Conservation (phyloP, 2,797 vertebrate genomes). For the Coilia nasus region DNA sequence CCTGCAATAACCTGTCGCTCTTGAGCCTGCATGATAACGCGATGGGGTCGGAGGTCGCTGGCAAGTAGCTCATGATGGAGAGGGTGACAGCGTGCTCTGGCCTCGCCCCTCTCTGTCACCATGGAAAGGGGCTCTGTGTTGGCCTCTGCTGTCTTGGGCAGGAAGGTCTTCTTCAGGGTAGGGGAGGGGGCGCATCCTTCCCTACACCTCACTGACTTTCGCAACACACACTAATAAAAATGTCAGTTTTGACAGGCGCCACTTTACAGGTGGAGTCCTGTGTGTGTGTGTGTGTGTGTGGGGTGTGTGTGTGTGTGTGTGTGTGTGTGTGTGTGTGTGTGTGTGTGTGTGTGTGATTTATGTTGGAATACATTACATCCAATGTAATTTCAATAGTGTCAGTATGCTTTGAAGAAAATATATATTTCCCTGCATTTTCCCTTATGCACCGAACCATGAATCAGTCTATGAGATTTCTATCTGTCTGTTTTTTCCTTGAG, state of each 20-base stretch:
- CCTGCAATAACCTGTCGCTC: constrained; percentile 42
- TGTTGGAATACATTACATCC: not conserved
- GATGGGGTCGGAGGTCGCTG: constrained; percentile 59
- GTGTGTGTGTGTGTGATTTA: constrained; percentile 20
- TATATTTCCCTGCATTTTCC: not conserved
- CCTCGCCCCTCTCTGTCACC: constrained; percentile 38
- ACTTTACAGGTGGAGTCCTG: constrained; percentile 5
- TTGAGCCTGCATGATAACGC: constrained; percentile 49
- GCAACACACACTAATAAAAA: constrained; percentile 42
- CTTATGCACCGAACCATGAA: too few species aligned
- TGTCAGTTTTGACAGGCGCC: constrained; percentile 36
- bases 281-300: constrained; percentile 1
- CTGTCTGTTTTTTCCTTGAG: too few species aligned
- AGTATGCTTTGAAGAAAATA: not conserved
- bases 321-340: constrained; percentile 4
- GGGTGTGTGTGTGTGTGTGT: too few species aligned
- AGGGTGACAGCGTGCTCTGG: constrained; percentile 34
- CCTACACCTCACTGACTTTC: constrained; percentile 30
- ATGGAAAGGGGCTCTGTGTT: not conserved
- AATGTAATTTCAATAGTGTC: not conserved
- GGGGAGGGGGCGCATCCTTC: not conserved
- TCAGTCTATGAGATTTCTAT: too few species aligned
- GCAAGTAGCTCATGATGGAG: constrained; percentile 45
- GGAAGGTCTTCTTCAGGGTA: constrained; percentile 16
- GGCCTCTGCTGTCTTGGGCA: constrained; percentile 24